These are phyloP conservation scores for Candidula unifasciata DNA, from an alignment of 2,888 invertebrate genomes.

Conservation along the genomic window DNA sequence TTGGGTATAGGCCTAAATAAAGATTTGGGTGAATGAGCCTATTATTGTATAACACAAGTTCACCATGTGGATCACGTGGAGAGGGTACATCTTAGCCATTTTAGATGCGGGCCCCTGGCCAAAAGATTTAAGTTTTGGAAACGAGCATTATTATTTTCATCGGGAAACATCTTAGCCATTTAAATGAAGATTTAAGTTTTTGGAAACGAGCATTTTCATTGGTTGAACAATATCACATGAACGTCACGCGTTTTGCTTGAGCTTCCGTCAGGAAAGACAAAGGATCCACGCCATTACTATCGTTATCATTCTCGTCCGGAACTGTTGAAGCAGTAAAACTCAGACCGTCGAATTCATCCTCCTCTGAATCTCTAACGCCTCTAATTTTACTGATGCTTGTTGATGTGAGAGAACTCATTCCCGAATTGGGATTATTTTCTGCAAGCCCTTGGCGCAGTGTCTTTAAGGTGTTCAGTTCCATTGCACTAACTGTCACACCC, in stretches of 20 bases:
- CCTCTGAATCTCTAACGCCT: constrained; percentile 20
- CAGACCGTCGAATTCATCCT: constrained; percentile 44
- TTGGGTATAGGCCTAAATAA: no score
- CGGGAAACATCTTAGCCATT: no score
- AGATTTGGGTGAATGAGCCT: no score
- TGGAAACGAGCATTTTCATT: no score
- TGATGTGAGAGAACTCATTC: constrained; percentile 17
- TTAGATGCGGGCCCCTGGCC: no score
- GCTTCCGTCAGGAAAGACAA: constrained; percentile 49
- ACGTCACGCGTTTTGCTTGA: constrained; percentile 54
- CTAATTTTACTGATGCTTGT: neutral
- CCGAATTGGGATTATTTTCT: neutral
- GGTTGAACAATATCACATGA: constrained; percentile 51
- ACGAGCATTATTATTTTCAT: no score
- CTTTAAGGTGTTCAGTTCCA: constrained; percentile 25
- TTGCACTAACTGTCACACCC: constrained; percentile 8
- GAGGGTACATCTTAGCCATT: no score
- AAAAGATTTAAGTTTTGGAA: no score
- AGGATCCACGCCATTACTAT: constrained; percentile 44
- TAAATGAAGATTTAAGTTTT: no score
- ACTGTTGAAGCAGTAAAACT: constrained; percentile 10
- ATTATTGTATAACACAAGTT: no score
- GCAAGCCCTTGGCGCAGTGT: constrained; percentile 24
- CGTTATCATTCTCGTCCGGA: constrained; percentile 4
- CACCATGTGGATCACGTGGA: no score